Percentiles rank a stretch among this genome's conserved stretches.
Conservation (phyloP, 2,113 vertebrate species). For the Lipophrys pholis region DNA sequence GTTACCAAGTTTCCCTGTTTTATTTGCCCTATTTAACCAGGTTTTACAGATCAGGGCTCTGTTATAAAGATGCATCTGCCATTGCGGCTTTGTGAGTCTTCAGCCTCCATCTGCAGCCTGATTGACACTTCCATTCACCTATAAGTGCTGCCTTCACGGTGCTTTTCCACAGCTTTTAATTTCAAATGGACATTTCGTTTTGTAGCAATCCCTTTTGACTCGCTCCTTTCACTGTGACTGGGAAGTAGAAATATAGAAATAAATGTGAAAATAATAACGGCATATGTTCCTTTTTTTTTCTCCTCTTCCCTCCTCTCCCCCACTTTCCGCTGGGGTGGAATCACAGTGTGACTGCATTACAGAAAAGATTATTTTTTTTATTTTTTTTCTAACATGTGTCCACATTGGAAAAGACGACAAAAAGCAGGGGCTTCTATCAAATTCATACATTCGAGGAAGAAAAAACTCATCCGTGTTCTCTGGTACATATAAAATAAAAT, state of each 20-base stretch:
- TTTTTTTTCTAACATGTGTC: constrained; percentile 82
- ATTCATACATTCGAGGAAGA: constrained; percentile 78
- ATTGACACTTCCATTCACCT: constrained; percentile 89
- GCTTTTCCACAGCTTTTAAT: constrained; percentile 90
- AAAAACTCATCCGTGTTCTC: constrained; percentile 70
- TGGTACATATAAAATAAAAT: constrained; percentile 59
- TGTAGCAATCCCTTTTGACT: constrained; percentile 81
- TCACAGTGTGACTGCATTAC: constrained; percentile 91
- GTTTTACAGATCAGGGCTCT: constrained; percentile 83
- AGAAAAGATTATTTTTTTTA: constrained; percentile 77
- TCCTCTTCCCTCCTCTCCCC: not conserved
- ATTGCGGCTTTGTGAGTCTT: constrained; percentile 63
- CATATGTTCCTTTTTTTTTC: constrained; percentile 75
- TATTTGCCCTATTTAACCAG: constrained; percentile 78
- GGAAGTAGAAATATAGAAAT: constrained; percentile 88
- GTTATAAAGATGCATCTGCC: constrained; percentile 71
- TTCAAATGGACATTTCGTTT: constrained; percentile 88
- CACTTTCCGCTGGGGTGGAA: constrained; percentile 74
- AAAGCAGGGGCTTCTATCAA: constrained; percentile 87
- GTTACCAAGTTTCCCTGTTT: constrained; percentile 69
- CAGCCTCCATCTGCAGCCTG: constrained; percentile 80
- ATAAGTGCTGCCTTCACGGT: constrained; percentile 87
- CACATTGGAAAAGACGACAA: constrained; percentile 90
- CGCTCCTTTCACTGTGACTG: constrained; percentile 82
- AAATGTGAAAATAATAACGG: constrained; percentile 82